Evolutionary conservation across 2,113 vertebrate species (phyloP), one percentile per base, ranked within the genome.

Genomic region (Protobothrops flavoviridis): DNA sequence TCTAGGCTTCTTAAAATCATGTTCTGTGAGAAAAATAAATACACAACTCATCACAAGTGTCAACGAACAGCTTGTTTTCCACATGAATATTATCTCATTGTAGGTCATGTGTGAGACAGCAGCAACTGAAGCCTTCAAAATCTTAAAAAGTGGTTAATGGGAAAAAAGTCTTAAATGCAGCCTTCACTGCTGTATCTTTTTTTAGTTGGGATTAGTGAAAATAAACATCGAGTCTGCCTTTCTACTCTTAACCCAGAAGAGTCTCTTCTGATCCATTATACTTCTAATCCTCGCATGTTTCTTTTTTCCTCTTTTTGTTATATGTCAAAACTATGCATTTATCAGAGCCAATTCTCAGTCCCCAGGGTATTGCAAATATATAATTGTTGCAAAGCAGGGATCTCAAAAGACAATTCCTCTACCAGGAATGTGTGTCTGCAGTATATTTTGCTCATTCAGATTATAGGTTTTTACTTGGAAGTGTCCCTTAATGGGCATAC

Each of bases 101-200:
- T 43, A 61, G 53, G 33, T 88, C 74, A 87, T 61, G 55, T 48
- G 9, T 93, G 92, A 90, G 81, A 57, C 61, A 93, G 56, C 81
- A 90, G 92, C 26, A 55, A 59, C 0, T 85, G 92, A 90, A 57
- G 55, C 61, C 55, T 86, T 90, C 29, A 52, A 61, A 48, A 69
- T 43, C 33, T 57, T 45, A 86, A 52, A 90, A 17, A 90, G 89
- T 52, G 81, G 74, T 87, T 87, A 50, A n/a, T 26, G 29, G 69
- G 61, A 39, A 26, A 90, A 90, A 64, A 93, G 85, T 87, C 53
- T 85, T 64, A 88, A 92, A 92, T 92, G 50, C 1, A 59, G 61
- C 53, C 48, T 29, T 55, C 33, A 29, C 85, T 56, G 69, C 81
- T 74, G 59, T 55, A 61, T 59, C 24, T 93, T 85, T 29, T 90